A percentile compares a stretch with the other conserved stretches of the same genome.
Conservation (phyloP, 1,140 invertebrate genomes). For the Microplitis mediator region DNA sequence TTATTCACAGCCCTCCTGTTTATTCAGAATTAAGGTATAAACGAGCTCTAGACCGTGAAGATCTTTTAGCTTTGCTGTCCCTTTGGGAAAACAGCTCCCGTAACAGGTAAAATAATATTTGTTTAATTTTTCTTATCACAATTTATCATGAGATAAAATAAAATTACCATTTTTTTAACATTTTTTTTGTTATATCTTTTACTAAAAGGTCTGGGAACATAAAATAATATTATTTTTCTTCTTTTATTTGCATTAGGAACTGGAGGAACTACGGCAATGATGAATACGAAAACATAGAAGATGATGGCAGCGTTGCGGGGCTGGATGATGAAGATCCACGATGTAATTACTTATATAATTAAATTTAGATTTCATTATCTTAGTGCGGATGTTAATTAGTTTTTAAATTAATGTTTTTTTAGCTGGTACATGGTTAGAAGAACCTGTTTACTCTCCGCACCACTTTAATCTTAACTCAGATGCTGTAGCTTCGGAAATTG, state of each 20-base stretch:
- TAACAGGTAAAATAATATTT: slow-evolving; percentile 34
- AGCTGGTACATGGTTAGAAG: slow-evolving; percentile 46
- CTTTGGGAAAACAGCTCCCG: slow-evolving; percentile 52
- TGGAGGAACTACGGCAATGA: slow-evolving; percentile 46
- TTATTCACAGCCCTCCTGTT: slow-evolving; percentile 36
- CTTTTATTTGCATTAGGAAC: slow-evolving; percentile 36
- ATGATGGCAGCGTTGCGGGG: slow-evolving; percentile 37
- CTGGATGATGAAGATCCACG: slow-evolving; percentile 47
- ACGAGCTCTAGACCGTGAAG: slow-evolving; percentile 55
- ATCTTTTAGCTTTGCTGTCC: slow-evolving; percentile 49
- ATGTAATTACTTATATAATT: slow-evolving; percentile 33
- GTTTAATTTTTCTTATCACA: background rate
- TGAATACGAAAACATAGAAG: slow-evolving; percentile 47
- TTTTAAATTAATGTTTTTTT: background rate
- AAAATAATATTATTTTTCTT: background rate
- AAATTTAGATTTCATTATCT: background rate
- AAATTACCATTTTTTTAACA: background rate
- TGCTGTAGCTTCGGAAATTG: slow-evolving; percentile 44
- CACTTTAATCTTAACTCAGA: slow-evolving; percentile 36
- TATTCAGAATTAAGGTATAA: slow-evolving; percentile 53
- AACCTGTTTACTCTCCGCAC: slow-evolving; percentile 37
- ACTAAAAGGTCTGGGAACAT: background rate
- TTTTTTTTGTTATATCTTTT: slow-evolving; percentile 4
- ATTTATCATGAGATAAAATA: background rate
- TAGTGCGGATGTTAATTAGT: background rate